A percentile compares a stretch with the other conserved stretches of the same genome.
phyloP scores from a whole-genome alignment of 2,113 vertebrate species.

The Pygoscelis antarcticus region DNA sequence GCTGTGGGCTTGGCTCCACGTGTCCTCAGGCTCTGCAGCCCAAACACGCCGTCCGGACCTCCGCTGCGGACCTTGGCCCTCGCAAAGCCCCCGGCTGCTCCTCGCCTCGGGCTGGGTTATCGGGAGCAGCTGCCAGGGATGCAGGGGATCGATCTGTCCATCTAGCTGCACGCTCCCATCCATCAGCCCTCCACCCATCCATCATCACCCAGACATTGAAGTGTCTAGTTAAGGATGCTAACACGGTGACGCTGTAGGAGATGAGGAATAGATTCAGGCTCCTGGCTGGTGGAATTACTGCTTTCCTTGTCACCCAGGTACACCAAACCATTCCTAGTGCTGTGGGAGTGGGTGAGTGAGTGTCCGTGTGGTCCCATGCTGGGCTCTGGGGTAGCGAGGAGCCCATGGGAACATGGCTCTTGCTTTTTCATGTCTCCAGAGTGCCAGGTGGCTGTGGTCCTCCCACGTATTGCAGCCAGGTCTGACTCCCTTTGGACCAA shows the following conservation, averaged over 20 bases:
- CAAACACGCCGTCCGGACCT: rapidly evolving
- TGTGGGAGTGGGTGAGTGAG: no score
- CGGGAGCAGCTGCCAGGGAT: not conserved
- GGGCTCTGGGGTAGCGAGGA: not conserved
- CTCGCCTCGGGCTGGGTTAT: not conserved
- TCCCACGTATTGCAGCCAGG: no score
- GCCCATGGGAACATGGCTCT: not conserved
- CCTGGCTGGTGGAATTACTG: not conserved
- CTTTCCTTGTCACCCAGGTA: not conserved
- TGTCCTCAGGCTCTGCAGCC: not conserved
- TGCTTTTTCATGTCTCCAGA: not conserved
- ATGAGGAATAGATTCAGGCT: not conserved
- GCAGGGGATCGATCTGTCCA: not conserved
- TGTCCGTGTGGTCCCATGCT: rapidly evolving
- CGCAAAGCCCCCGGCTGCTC: not conserved
- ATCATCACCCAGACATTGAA: not conserved
- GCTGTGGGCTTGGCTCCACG: not conserved
- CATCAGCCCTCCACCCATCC: not conserved
- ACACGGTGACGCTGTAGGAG: not conserved
- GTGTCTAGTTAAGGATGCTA: not conserved
- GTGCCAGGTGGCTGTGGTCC: not conserved
- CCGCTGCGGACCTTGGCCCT: not conserved
- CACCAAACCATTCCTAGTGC: not conserved
- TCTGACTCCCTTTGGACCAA: not conserved
- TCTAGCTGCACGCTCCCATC: not conserved